Percentiles rank a stretch among this genome's conserved stretches.
Evolutionary conservation across 2,888 invertebrate species (phyloP).

Genomic region (Alcis repandata): DNA sequence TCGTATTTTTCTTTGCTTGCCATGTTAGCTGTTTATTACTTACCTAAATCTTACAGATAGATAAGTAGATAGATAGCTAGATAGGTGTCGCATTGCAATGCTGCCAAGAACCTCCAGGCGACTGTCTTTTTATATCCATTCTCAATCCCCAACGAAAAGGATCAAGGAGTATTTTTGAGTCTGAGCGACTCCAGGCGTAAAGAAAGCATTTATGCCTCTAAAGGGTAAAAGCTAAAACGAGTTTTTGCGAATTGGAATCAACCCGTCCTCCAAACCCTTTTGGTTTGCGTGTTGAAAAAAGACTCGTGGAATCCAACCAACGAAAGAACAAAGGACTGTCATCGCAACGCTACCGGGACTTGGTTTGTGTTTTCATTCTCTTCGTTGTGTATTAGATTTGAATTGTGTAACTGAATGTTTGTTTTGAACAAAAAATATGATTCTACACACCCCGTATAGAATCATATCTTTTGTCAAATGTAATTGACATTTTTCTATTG

Average conservation of each 20-base stretch:
- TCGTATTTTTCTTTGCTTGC: no score
- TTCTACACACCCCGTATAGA: no score
- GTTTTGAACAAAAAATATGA: background rate
- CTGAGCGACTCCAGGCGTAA: slow-evolving; percentile 28
- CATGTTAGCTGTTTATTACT: no score
- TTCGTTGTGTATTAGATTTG: slow-evolving; percentile 28
- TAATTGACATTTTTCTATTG: no score
- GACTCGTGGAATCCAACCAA: slow-evolving; percentile 53
- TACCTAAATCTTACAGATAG: background rate
- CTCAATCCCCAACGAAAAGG: slow-evolving; percentile 9
- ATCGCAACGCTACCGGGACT: slow-evolving; percentile 54
- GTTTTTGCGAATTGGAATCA: slow-evolving; percentile 52
- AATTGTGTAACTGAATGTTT: background rate
- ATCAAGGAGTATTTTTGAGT: slow-evolving; percentile 25
- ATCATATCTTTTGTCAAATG: no score
- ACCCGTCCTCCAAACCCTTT: slow-evolving; percentile 44
- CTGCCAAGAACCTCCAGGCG: slow-evolving; percentile 3
- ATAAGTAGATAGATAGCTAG: no score
- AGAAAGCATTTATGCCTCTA: slow-evolving; percentile 47
- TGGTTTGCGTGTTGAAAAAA: slow-evolving; percentile 24
- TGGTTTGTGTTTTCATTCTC: slow-evolving; percentile 55
- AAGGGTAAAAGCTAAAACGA: slow-evolving; percentile 42
- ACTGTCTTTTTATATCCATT: slow-evolving; percentile 16
- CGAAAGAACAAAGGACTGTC: slow-evolving; percentile 58
- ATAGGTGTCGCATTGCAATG: slow-evolving; percentile 5